These are phyloP conservation scores for Anguilla japonica DNA, from an alignment of 2,113 vertebrate genomes.

Conservation along the genomic window DNA sequence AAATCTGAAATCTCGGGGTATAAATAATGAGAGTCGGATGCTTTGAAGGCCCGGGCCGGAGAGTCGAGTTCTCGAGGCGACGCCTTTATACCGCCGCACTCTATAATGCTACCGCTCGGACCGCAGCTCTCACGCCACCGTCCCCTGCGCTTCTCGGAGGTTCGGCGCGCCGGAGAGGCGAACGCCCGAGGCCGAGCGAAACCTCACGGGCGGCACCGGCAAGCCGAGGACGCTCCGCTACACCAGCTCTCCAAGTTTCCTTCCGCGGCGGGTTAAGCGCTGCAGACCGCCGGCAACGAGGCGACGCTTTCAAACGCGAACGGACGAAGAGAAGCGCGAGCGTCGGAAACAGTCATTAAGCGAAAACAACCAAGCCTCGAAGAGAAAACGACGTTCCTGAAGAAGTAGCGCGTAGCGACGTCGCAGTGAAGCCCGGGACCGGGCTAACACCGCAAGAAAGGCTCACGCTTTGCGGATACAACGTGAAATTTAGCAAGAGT, in stretches of 20 bases:
- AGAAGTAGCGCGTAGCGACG: background rate
- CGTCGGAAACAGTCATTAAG: background rate
- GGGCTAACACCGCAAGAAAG: background rate
- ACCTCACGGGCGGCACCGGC: background rate
- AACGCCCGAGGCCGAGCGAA: background rate
- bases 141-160: background rate
- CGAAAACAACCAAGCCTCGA: background rate
- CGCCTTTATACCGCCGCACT: background rate
- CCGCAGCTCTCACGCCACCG: background rate
- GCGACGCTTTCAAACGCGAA: background rate
- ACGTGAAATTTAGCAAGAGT: background rate
- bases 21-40: background rate
- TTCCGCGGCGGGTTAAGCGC: background rate
- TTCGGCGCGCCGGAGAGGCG: background rate
- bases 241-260: background rate
- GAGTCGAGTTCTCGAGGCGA: background rate
- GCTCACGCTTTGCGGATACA: background rate
- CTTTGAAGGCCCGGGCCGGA: background rate
- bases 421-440: background rate
- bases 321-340: background rate
- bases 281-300: background rate
- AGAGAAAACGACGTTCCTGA: background rate
- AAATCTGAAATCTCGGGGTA: background rate
- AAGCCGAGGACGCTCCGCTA: background rate
- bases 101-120: background rate